Conservation (phyloP, 2,888 invertebrate species). For the Charanyca ferruginea region DNA sequence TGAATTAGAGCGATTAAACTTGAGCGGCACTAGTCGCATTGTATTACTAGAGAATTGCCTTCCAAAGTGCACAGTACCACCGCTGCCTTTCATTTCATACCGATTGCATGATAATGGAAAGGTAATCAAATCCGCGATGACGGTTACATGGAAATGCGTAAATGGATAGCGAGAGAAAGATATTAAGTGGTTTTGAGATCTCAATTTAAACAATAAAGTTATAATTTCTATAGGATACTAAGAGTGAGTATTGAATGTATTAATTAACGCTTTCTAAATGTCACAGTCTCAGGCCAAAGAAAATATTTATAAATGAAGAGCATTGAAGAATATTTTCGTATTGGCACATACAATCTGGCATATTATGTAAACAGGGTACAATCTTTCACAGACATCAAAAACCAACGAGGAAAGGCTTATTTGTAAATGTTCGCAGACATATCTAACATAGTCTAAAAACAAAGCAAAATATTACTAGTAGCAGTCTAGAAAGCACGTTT, state of each 20-base stretch:
- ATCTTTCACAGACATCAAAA: conserved; percentile 36
- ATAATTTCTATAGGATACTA: conserved; percentile 17
- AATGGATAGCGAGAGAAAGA: conserved; percentile 53
- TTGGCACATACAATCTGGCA: not conserved
- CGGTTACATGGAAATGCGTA: conserved; percentile 63
- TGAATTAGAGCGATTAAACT: conserved; percentile 69
- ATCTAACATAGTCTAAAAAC: too few relatives aligned
- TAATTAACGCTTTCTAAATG: conserved; percentile 28
- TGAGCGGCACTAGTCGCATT: conserved; percentile 63
- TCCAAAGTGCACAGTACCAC: conserved; percentile 47
- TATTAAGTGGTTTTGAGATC: conserved; percentile 27
- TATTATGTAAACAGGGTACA: not conserved
- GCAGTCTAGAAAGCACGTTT: too few relatives aligned
- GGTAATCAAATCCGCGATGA: conserved; percentile 74
- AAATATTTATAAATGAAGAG: conserved; percentile 1
- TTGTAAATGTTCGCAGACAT: too few relatives aligned
- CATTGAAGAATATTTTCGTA: not conserved
- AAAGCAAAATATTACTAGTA: too few relatives aligned
- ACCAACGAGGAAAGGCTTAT: not conserved
- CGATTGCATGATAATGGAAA: conserved; percentile 77
- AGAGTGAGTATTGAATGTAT: conserved; percentile 4
- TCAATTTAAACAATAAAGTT: conserved; percentile 45
- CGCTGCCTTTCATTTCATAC: conserved; percentile 71
- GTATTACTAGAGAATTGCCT: conserved; percentile 62
- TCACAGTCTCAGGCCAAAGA: not conserved